A percentile compares a stretch with the other conserved stretches of the same genome.
Evolutionary conservation across 1,140 invertebrate genomes (phyloP).

Genomic region (Lethrus apterus): DNA sequence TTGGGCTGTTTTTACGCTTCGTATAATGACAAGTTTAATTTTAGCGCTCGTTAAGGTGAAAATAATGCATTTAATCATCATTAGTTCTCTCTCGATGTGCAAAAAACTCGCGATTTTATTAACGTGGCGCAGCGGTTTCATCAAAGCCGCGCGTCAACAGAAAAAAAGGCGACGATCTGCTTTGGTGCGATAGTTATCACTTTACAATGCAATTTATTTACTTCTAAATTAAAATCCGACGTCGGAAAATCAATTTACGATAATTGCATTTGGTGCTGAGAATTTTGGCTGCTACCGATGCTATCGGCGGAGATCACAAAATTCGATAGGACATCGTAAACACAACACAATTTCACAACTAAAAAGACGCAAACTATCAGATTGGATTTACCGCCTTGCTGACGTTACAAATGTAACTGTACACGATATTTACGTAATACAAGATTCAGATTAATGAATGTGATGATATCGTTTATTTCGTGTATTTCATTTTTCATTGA

Average conservation of each 20-base stretch:
- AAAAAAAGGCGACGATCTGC: not conserved
- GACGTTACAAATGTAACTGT: too few relatives aligned
- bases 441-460: too few relatives aligned
- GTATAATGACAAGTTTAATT: not conserved
- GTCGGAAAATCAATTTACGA: slow-evolving; percentile 26
- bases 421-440: too few relatives aligned
- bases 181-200: slow-evolving; percentile 13
- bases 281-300: slow-evolving; percentile 17
- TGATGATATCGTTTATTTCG: too few relatives aligned
- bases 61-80: too few relatives aligned
- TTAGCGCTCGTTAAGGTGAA: not conserved
- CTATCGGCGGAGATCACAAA: slow-evolving; percentile 18
- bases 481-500: too few relatives aligned
- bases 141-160: not conserved
- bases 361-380: too few relatives aligned
- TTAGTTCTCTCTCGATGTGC: not conserved
- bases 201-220: slow-evolving; percentile 17
- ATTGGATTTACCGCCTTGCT: too few relatives aligned
- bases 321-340: slow-evolving; percentile 13
- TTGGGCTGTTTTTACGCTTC: not conserved
- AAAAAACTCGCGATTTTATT: too few relatives aligned
- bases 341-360: too few relatives aligned
- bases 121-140: not conserved
- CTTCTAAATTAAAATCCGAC: slow-evolving; percentile 22
- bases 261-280: slow-evolving; percentile 19